These are phyloP conservation scores for Morelia viridis DNA, from an alignment of 2,797 vertebrate species.

Conservation along the genomic window DNA sequence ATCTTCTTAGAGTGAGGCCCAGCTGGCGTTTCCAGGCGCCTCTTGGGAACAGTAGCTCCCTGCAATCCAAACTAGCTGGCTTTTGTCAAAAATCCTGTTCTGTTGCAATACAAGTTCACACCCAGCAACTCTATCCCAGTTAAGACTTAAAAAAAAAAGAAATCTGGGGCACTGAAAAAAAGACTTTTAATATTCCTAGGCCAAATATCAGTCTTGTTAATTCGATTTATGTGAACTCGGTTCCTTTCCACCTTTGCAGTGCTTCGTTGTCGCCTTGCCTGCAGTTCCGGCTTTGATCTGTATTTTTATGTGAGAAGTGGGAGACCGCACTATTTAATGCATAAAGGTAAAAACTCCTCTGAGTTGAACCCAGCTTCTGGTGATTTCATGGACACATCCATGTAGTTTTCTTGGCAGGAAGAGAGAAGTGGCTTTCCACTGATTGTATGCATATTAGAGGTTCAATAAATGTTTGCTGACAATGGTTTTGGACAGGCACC, in stretches of 20 bases:
- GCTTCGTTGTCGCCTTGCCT: neutral
- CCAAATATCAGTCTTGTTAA: neutral
- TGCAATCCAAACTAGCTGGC: neutral
- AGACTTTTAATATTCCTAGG: neutral
- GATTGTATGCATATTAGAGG: neutral
- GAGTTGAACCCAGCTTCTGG: neutral
- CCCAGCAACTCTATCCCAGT: neutral
- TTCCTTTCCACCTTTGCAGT: no score
- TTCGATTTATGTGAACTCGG: neutral
- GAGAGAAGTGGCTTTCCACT: neutral
- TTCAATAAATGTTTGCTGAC: neutral
- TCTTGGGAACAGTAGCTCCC: conserved; percentile 1
- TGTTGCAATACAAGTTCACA: neutral
- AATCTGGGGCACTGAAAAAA: neutral
- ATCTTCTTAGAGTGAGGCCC: conserved; percentile 28
- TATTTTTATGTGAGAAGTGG: no score
- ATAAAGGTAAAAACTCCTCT: neutral
- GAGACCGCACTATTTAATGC: neutral
- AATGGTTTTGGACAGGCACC: neutral
- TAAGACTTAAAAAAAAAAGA: neutral
- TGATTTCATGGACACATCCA: neutral
- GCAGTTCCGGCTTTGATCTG: neutral
- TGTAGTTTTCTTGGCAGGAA: neutral
- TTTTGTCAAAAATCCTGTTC: neutral
- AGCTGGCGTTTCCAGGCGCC: conserved; percentile 3